Evolutionary conservation across 30 jellyfish, hydroid and myxozoan genomes (phyloP).

Genomic region (Aurelia aurita): DNA sequence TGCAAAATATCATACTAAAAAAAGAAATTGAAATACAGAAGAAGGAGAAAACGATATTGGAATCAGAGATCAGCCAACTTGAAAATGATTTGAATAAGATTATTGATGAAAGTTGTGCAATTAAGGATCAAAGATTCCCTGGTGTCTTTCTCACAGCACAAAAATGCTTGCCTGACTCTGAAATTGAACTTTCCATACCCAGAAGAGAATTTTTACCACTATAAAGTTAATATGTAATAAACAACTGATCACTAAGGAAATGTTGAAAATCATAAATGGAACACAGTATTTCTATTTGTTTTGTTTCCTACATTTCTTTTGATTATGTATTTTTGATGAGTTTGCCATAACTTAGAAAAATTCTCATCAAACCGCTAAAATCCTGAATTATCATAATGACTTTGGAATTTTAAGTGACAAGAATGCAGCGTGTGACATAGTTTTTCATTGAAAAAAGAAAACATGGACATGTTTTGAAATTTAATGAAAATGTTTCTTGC

Average conservation of each 20-base stretch:
- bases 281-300: no score
- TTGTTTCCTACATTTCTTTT: no score
- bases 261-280: no score
- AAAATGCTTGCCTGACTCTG: slow-evolving; percentile 53
- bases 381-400: no score
- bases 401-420: no score
- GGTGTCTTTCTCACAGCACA: slow-evolving; percentile 32
- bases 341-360: no score
- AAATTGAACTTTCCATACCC: slow-evolving; percentile 52
- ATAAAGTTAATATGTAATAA: background rate
- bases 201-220: slow-evolving; percentile 52
- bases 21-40: slow-evolving; percentile 59
- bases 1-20: slow-evolving; percentile 24
- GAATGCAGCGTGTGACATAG: no score
- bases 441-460: no score
- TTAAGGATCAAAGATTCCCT: slow-evolving; percentile 19
- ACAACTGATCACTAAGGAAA: background rate
- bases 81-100: slow-evolving; percentile 29
- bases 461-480: no score
- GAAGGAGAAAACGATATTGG: slow-evolving; percentile 15
- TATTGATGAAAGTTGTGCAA: slow-evolving; percentile 15
- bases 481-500: no score
- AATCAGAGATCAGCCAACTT: slow-evolving; percentile 19
- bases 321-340: no score
- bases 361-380: no score